Conservation (phyloP, 1,140 invertebrate species). For the Diorhabda elongata region DNA sequence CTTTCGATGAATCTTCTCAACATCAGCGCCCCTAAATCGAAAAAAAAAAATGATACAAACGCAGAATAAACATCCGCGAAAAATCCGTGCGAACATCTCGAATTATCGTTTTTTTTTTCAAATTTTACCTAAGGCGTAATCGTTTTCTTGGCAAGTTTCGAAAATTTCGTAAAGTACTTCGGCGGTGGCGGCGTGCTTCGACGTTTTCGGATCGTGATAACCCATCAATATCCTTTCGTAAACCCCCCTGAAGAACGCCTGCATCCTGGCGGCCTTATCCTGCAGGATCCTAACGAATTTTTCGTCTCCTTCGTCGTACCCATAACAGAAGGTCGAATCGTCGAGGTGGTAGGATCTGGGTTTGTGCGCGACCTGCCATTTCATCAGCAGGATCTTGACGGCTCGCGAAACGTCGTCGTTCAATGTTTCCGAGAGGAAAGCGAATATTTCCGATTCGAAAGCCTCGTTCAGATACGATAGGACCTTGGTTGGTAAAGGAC, state of each 20-base stretch:
- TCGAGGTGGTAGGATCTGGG: neutral
- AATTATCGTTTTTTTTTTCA: too few species aligned
- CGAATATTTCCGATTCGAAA: conserved; percentile 32
- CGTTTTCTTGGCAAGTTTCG: neutral
- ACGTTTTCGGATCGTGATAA: conserved; percentile 7
- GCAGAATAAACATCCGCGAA: too few species aligned
- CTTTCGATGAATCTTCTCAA: too few species aligned
- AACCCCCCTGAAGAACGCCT: conserved; percentile 33
- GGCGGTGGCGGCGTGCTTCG: neutral
- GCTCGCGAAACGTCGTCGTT: neutral
- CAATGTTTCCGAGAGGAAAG: conserved; percentile 12
- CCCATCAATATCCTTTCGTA: conserved; percentile 25
- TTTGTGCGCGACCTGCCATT: neutral
- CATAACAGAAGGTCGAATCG: neutral
- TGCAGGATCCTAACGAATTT: conserved; percentile 25
- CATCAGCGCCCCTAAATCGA: too few species aligned
- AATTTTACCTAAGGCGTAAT: too few species aligned
- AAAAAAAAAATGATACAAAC: too few species aligned
- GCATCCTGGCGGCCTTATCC: conserved; percentile 29
- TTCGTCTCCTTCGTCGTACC: conserved; percentile 14
- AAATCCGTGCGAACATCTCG: too few species aligned
- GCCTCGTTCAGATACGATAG: conserved; percentile 30
- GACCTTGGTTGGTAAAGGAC: conserved; percentile 21
- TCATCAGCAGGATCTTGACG: neutral
- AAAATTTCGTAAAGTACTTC: conserved; percentile 15